Evolutionary conservation across 1,140 invertebrate species (phyloP), one percentile per base, ranked within the genome.

Genomic region (Pristionchus pacificus): DNA sequence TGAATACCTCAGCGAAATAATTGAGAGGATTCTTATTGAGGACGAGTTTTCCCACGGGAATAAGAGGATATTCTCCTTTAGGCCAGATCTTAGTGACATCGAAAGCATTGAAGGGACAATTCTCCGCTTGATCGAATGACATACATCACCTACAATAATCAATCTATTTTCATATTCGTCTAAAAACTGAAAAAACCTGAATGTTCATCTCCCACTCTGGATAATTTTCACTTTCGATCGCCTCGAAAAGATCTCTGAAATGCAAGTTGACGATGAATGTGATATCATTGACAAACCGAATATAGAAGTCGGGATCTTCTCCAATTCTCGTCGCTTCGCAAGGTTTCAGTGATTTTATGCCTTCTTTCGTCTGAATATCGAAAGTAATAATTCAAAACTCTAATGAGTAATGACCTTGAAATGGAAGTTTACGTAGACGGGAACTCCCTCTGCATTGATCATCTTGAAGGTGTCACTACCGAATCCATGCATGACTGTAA

Each of bases 391-490:
- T 13, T 60, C 24, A 27, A 13, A 6, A 13, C 24, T 60, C 6
- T 24, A 60, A 10, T 30, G 24, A 57, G 64, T 10, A n/a, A 58
- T 71, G 71, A 90, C 90, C 87, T 94, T 95, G 80, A 89, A 91
- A 83, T 95, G 93, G 88, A 96, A 97, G 88, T 96, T 97, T 72
- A 91, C 91, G 84, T 92, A 97, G 60, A 92, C 86, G 19, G 88
- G 84, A 69, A 92, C 61, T 2, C 90, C 89, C 67, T 91, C 86
- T 15, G 86, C 87, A 85, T 97, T 96, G 1, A 96, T 88, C 68
- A 96, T 83, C 83, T 95, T 95, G 83, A 94, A 97, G 1, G 94
- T 96, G 84, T 97, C 93, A 3, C 92, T 93, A 0, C 93, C 93
- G 84, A 93, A 97, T 25, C 94, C 93, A 83, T 97, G 91, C 93